Evolutionary conservation across 2,888 invertebrate genomes (phyloP), one percentile per base, ranked within the genome.

Genomic region (Meta bourneti): DNA sequence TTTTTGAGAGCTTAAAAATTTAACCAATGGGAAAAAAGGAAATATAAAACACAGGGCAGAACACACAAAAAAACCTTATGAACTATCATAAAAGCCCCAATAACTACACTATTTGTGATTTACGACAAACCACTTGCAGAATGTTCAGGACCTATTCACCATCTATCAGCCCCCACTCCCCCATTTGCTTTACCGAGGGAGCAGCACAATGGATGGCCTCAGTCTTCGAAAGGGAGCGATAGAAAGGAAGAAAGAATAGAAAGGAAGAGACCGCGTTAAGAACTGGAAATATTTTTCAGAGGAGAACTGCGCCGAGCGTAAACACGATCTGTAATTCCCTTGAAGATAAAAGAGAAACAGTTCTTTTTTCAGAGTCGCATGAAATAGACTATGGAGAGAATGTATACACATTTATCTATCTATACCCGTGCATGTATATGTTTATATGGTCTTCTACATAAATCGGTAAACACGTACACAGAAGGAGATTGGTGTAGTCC

Each of bases 71-170:
- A 85, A 80, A 51, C 13, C 72, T 86, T 77, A 90, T 90, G 85
- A 90, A 90, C 85, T 86, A 86, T 80, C 72, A 90, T 90, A 90
- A 90, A 90, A 90, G 74, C 52, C 74, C 90, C 90, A 90, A 90
- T 90, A 90, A 90, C 90, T 90, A 90, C 86, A 90, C 90, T 90
- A 85, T 90, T 90, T 86, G 85, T 86, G 90, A 90, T 90, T 90
- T 90, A 90, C 90, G 90, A 74, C 81, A 86, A 87, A 85, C 90
- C 90, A 86, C 85, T 90, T 86, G 81, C 90, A 90, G 86, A 80
- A 90, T 86, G 90, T 86, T 86, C 80, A 52, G 70, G 77, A 70
- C 85, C 90, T 90, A 86, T 90, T 90, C 90, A 81, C 90, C 90
- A 90, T 90, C 84, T 90, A 90, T 90, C 90, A 86, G 83, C 61